phyloP scores from a whole-genome alignment of 2,888 invertebrate genomes.

The Parapristionchus giblindavisi region DNA sequence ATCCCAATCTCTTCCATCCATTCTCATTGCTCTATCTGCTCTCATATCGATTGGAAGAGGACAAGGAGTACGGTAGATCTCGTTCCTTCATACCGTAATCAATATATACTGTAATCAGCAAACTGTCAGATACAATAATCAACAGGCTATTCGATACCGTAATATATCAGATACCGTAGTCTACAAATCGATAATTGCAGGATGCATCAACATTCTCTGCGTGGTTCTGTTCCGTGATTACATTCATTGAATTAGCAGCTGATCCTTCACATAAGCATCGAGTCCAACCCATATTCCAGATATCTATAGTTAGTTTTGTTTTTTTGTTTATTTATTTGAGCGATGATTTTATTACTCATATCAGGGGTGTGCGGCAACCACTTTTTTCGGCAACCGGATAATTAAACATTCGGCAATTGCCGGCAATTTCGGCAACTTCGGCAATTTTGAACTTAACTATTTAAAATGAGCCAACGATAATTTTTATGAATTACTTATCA shows the following conservation, averaged over 20 bases:
- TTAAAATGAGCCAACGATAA: too few relatives aligned
- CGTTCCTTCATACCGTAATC: background rate
- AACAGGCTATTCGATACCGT: too few relatives aligned
- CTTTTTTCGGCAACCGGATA: too few relatives aligned
- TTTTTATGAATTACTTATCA: too few relatives aligned
- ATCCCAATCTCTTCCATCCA: background rate
- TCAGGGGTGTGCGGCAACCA: too few relatives aligned
- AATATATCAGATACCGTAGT: too few relatives aligned
- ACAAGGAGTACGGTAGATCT: conserved; percentile 8
- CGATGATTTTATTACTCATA: too few relatives aligned
- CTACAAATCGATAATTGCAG: background rate
- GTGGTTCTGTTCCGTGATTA: conserved; percentile 4
- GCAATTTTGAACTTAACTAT: too few relatives aligned
- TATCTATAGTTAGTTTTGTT: conserved; percentile 22
- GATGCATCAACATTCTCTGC: conserved; percentile 19
- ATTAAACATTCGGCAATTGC: too few relatives aligned
- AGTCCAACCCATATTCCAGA: conserved; percentile 26
- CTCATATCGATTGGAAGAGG: conserved; percentile 1
- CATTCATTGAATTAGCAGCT: conserved; percentile 18
- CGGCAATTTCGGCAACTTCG: too few relatives aligned
- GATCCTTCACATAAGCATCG: background rate
- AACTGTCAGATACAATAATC: too few relatives aligned
- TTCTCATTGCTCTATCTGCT: conserved; percentile 6
- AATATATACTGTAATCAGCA: background rate
- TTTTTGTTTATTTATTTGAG: too few relatives aligned